Conservation (phyloP, 1,140 invertebrate species). For the Steinernema khuongi region DNA sequence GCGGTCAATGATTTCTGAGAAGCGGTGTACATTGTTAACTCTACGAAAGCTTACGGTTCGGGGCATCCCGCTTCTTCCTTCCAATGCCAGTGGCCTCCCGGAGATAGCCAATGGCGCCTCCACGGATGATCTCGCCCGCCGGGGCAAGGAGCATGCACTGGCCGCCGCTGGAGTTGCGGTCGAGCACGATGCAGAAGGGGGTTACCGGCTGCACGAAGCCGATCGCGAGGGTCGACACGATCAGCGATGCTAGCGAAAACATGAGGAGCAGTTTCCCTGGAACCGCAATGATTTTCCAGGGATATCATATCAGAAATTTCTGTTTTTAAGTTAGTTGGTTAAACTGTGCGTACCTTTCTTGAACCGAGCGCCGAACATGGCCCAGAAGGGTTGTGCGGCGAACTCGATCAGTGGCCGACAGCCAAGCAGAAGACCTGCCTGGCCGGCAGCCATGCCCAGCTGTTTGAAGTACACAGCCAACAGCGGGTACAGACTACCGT, state of each 20-base stretch:
- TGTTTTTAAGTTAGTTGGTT: too few species aligned
- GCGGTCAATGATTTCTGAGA: slow-evolving; percentile 46
- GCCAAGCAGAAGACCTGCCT: slow-evolving; percentile 68
- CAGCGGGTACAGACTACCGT: slow-evolving; percentile 91
- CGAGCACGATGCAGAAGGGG: slow-evolving; percentile 74
- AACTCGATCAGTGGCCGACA: slow-evolving; percentile 93
- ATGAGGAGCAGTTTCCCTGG: slow-evolving; percentile 73
- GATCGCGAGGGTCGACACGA: slow-evolving; percentile 87
- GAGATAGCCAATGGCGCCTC: slow-evolving; percentile 50
- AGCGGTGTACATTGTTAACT: background rate
- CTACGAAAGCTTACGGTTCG: slow-evolving; percentile 27
- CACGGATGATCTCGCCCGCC: slow-evolving; percentile 49
- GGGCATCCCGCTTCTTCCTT: slow-evolving; percentile 40
- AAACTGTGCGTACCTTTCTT: slow-evolving; percentile 63
- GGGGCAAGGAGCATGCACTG: slow-evolving; percentile 50
- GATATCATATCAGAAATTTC: too few species aligned
- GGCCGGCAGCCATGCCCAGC: slow-evolving; percentile 88
- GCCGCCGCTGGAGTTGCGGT: slow-evolving; percentile 66
- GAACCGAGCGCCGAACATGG: slow-evolving; percentile 75
- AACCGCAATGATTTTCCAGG: slow-evolving; percentile 23
- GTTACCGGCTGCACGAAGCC: slow-evolving; percentile 88
- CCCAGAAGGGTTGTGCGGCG: slow-evolving; percentile 94
- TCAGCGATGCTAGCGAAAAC: slow-evolving; percentile 86
- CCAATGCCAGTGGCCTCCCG: slow-evolving; percentile 51
- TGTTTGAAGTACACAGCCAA: slow-evolving; percentile 98